These are phyloP conservation scores for Mayetiola destructor DNA, from an alignment of 2,888 invertebrate genomes.

Conservation along the genomic window DNA sequence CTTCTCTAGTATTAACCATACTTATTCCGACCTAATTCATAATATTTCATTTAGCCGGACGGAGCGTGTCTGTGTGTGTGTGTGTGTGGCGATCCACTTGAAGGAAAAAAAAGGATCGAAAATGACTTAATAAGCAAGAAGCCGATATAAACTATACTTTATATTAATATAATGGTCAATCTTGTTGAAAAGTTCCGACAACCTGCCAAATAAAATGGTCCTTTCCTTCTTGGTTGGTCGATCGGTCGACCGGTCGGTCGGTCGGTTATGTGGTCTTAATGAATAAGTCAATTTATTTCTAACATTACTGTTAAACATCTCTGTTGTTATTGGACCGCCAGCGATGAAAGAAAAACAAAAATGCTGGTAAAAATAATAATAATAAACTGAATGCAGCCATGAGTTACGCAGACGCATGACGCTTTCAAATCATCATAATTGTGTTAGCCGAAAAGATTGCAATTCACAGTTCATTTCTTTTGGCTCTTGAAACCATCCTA, in stretches of 20 bases:
- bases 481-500: too few relatives aligned
- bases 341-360: background rate
- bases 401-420: too few relatives aligned
- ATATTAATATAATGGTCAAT: background rate
- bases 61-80: background rate
- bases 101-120: too few relatives aligned
- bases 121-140: constrained; percentile 7
- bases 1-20: too few relatives aligned
- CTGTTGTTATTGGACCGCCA: background rate
- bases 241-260: background rate
- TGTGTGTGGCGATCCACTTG: background rate
- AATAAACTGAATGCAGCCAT: too few relatives aligned
- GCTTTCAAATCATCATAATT: too few relatives aligned
- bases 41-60: too few relatives aligned
- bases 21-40: too few relatives aligned
- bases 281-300: background rate
- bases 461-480: too few relatives aligned
- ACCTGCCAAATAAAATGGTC: background rate
- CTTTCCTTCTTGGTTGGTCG: background rate
- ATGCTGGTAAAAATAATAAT: too few relatives aligned
- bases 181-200: background rate
- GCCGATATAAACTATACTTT: too few relatives aligned
- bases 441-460: too few relatives aligned
- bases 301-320: background rate
- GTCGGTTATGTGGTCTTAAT: background rate